phyloP scores from a whole-genome alignment of 2,797 vertebrate genomes.

The Gymnoscopelus braueri region DNA sequence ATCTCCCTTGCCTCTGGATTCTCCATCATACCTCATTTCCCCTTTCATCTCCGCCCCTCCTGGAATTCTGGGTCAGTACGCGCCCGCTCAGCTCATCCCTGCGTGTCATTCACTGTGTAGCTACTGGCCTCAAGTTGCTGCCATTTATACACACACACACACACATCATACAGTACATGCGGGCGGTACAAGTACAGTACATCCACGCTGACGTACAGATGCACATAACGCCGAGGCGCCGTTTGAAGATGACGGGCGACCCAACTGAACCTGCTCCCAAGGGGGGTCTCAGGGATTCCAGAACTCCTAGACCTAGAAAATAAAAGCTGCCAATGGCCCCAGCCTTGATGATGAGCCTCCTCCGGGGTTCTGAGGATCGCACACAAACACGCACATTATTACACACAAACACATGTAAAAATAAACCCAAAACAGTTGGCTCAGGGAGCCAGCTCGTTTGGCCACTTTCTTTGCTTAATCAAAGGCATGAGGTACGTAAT shows the following conservation, averaged over 20 bases:
- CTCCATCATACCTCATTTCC: conserved; percentile 38
- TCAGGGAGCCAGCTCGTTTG: conserved; percentile 17
- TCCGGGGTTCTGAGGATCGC: conserved; percentile 17
- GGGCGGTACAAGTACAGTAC: background rate
- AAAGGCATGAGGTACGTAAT: conserved; percentile 51
- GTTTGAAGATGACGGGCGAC: conserved; percentile 8
- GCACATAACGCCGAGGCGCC: background rate
- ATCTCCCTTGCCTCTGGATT: conserved; percentile 39
- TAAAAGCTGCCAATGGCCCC: conserved; percentile 16
- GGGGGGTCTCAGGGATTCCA: conserved; percentile 10
- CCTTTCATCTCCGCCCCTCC: conserved; percentile 33
- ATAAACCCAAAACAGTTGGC: conserved; percentile 56
- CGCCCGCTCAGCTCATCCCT: conserved; percentile 11
- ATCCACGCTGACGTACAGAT: conserved; percentile 9
- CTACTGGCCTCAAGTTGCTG: conserved; percentile 15
- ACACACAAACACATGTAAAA: conserved; percentile 22
- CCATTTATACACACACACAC: conserved; percentile 15
- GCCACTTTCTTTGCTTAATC: conserved; percentile 44
- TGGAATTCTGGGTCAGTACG: conserved; percentile 28
- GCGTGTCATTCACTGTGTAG: conserved; percentile 32
- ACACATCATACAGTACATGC: background rate
- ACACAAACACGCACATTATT: too few species aligned
- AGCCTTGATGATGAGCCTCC: conserved; percentile 20
- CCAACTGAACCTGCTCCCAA: background rate
- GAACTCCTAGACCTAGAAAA: conserved; percentile 13